Percentiles rank a stretch among this genome's conserved stretches.
Evolutionary conservation across 2,113 vertebrate species (phyloP).

Genomic region (Hemichromis elongatus): DNA sequence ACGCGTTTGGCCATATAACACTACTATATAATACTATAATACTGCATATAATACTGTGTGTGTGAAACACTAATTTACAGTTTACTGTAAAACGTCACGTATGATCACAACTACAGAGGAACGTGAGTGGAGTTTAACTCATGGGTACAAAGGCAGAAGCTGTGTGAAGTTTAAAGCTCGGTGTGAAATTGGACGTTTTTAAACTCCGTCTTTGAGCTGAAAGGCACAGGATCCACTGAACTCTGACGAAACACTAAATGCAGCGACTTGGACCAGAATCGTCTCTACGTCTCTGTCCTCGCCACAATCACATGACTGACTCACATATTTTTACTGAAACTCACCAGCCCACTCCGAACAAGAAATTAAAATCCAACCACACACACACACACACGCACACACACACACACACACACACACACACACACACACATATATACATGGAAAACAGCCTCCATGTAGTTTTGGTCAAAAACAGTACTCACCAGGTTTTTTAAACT

Average conservation of each 20-base stretch:
- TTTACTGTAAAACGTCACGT: no score
- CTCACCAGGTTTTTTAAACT: neutral
- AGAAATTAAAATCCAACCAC: neutral
- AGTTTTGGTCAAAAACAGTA: neutral
- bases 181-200: neutral
- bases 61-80: neutral
- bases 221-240: neutral
- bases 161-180: neutral
- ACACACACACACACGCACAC: no score
- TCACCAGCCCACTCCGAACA: neutral
- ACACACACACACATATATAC: no score
- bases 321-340: neutral
- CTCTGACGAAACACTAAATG: neutral
- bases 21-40: no score
- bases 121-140: neutral
- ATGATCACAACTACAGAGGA: neutral
- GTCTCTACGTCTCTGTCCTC: neutral
- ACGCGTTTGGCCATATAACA: no score
- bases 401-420: no score
- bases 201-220: neutral
- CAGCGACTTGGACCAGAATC: neutral
- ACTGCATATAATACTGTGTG: no score
- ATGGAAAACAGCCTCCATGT: neutral
- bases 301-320: neutral
- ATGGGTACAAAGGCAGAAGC: no score